A percentile compares a stretch with the other conserved stretches of the same genome.
Conservation (phyloP, 2,797 vertebrate genomes). For the Tenualosa thibaudeaui region DNA sequence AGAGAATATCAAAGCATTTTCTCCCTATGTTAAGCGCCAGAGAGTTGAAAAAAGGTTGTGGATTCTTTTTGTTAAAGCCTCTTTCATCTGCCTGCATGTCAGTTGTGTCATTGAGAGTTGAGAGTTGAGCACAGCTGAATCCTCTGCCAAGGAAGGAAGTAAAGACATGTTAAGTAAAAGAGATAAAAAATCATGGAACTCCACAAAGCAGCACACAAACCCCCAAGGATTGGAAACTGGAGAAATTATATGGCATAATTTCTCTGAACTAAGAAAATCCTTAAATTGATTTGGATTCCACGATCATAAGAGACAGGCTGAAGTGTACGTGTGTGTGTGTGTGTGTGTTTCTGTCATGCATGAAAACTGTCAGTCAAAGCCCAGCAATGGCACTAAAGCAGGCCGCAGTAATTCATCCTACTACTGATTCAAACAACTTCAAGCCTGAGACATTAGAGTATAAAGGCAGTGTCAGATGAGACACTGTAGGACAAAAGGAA, state of each 20-base stretch:
- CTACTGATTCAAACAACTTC: background rate
- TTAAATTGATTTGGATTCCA: slow-evolving; percentile 3
- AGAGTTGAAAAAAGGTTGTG: background rate
- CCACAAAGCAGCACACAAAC: background rate
- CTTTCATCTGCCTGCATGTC: background rate
- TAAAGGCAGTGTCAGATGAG: background rate
- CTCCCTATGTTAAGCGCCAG: background rate
- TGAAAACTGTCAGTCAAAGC: background rate
- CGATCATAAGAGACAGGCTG: background rate
- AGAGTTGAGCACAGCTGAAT: background rate
- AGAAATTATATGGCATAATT: background rate
- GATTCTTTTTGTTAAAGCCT: background rate
- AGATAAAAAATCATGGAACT: background rate
- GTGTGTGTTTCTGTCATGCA: background rate
- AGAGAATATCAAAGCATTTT: slow-evolving; percentile 4
- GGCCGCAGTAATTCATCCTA: background rate
- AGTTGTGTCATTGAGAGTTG: background rate
- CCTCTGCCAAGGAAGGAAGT: background rate
- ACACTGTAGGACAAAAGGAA: background rate
- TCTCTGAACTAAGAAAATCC: background rate
- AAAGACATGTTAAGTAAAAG: background rate
- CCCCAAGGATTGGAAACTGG: background rate
- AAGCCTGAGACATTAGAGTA: too few species aligned
- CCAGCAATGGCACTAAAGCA: background rate
- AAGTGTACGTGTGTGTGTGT: too few species aligned